phyloP scores from a whole-genome alignment of 2,888 invertebrate species.

The Lepeophtheirus nordmannii region DNA sequence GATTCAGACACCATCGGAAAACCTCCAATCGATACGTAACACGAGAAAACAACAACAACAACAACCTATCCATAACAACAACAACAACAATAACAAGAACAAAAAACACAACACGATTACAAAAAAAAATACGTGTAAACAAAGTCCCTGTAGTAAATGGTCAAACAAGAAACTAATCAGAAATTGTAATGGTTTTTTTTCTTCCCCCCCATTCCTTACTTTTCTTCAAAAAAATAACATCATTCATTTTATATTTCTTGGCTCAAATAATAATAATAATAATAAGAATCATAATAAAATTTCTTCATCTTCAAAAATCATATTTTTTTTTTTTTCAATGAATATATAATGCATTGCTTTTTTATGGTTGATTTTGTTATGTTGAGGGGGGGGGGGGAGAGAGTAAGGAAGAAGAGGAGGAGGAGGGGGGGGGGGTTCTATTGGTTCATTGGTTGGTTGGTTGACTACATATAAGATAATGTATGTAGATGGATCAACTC shows the following conservation, averaged over 20 bases:
- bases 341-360: neutral
- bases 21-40: too few relatives aligned
- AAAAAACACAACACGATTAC: neutral
- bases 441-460: too few relatives aligned
- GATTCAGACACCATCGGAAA: too few relatives aligned
- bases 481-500: neutral
- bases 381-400: neutral
- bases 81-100: neutral
- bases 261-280: neutral
- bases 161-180: neutral
- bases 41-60: neutral
- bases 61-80: neutral
- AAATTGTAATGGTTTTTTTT: neutral
- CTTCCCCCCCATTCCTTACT: neutral
- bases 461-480: neutral
- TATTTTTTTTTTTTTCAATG: constrained; percentile 2
- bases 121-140: neutral
- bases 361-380: neutral
- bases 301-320: neutral
- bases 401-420: neutral
- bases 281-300: neutral
- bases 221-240: neutral
- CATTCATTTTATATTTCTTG: constrained; percentile 1
- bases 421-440: too few relatives aligned
- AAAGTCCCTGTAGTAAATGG: neutral